Evolutionary conservation across 37 sponge, comb jelly and placozoan species (phyloP).

Genomic region (Tethya wilhelma): DNA sequence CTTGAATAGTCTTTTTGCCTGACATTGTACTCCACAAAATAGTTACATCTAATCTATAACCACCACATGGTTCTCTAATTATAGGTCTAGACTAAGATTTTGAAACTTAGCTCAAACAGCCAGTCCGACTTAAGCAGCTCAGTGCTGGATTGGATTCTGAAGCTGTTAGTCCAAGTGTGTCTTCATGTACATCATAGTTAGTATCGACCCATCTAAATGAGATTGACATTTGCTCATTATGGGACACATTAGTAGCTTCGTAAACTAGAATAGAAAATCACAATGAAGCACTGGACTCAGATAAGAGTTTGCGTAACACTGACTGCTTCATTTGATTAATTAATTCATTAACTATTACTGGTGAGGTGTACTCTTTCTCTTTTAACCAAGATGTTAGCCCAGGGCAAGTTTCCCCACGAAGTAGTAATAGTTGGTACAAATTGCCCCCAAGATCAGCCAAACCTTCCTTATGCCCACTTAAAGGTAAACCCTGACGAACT

Average conservation of each 20-base stretch:
- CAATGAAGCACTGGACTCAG: conserved; percentile 8
- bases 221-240: conserved; percentile 46
- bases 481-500: conserved; percentile 42
- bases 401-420: conserved; percentile 16
- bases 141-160: too few relatives aligned
- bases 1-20: background rate
- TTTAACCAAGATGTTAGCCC: conserved; percentile 30
- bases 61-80: conserved; percentile 5
- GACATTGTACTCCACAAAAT: background rate
- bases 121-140: too few relatives aligned
- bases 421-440: conserved; percentile 38
- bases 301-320: conserved; percentile 16
- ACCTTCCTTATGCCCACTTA: conserved; percentile 53
- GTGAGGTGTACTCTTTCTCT: conserved; percentile 41
- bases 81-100: conserved; percentile 4
- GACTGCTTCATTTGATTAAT: conserved; percentile 22
- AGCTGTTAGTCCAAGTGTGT: conserved; percentile 26
- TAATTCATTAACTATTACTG: conserved; percentile 47
- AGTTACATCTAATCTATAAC: too few relatives aligned
- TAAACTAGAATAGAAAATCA: conserved; percentile 41
- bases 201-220: conserved; percentile 51
- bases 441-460: conserved; percentile 28
- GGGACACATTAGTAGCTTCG: conserved; percentile 57
- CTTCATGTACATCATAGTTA: conserved; percentile 41
- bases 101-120: too few relatives aligned